Conservation (phyloP, 2,797 vertebrate species). For the Pterois miles region DNA sequence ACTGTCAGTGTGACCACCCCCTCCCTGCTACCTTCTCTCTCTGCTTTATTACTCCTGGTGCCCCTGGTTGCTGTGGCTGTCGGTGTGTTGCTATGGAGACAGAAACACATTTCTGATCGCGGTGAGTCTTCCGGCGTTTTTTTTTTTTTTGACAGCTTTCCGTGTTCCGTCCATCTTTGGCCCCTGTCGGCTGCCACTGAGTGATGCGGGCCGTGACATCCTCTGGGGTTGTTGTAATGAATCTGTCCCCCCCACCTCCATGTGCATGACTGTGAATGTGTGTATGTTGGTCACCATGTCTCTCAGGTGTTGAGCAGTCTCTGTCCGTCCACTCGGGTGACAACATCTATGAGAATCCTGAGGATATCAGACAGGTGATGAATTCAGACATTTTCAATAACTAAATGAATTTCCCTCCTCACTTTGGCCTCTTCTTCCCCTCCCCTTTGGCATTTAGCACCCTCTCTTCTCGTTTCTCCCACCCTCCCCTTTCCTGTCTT, state of each 20-base stretch:
- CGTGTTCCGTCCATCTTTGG: slow-evolving; percentile 69
- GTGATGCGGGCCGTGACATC: slow-evolving; percentile 72
- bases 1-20: slow-evolving; percentile 42
- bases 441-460: not conserved
- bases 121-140: slow-evolving; percentile 79
- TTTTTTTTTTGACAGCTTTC: slow-evolving; percentile 64
- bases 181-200: slow-evolving; percentile 65
- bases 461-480: not conserved
- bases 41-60: slow-evolving; percentile 82
- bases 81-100: slow-evolving; percentile 87
- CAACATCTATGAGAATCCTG: slow-evolving; percentile 87
- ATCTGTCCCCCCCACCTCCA: slow-evolving; percentile 44
- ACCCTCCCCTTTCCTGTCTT: slow-evolving; percentile 1
- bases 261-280: slow-evolving; percentile 20
- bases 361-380: slow-evolving; percentile 84
- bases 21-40: slow-evolving; percentile 67
- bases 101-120: slow-evolving; percentile 74
- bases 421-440: not conserved
- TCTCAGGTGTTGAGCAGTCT: slow-evolving; percentile 79
- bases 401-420: slow-evolving; percentile 32
- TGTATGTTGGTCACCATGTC: slow-evolving; percentile 29
- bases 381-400: slow-evolving; percentile 35
- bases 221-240: slow-evolving; percentile 74
- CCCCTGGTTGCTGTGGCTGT: slow-evolving; percentile 79
- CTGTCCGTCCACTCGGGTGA: slow-evolving; percentile 77